These are phyloP conservation scores for Pteronura brasiliensis DNA, from an alignment of 2,113 vertebrate species.

Conservation along the genomic window DNA sequence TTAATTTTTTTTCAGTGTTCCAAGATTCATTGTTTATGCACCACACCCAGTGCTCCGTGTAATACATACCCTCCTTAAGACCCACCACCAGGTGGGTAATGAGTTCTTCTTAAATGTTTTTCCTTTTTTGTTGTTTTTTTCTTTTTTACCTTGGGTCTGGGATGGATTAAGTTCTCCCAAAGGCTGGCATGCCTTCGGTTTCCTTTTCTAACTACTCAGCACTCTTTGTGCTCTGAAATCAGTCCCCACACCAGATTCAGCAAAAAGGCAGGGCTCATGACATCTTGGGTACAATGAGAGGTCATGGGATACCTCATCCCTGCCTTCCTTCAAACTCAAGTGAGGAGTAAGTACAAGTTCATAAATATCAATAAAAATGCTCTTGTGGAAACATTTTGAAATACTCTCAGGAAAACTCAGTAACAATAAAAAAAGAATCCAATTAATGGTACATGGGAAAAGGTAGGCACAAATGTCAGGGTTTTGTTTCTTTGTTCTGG, in stretches of 20 bases:
- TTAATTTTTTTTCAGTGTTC: too few relatives aligned
- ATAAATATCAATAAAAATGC: not conserved
- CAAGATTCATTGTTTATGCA: too few relatives aligned
- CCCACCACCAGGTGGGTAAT: not conserved
- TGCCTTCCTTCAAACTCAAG: not conserved
- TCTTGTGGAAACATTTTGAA: not conserved
- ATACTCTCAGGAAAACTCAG: not conserved
- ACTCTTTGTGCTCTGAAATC: not conserved
- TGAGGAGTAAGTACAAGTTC: not conserved
- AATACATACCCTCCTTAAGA: too few relatives aligned
- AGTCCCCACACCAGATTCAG: not conserved
- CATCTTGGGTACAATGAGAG: not conserved
- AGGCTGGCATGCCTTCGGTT: not conserved
- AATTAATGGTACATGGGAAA: not conserved
- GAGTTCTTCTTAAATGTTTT: not conserved
- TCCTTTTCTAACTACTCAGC: not conserved
- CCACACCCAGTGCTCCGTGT: too few relatives aligned
- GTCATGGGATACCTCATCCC: not conserved
- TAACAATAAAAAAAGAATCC: not conserved
- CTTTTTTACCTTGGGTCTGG: not conserved
- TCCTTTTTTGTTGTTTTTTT: not conserved
- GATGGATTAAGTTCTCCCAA: not conserved
- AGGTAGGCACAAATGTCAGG: not conserved
- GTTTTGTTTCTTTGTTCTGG: not conserved
- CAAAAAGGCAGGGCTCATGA: not conserved